Evolutionary conservation across 1,140 invertebrate species (phyloP), one percentile per base, ranked within the genome.

Genomic region (Musca vetustissima): DNA sequence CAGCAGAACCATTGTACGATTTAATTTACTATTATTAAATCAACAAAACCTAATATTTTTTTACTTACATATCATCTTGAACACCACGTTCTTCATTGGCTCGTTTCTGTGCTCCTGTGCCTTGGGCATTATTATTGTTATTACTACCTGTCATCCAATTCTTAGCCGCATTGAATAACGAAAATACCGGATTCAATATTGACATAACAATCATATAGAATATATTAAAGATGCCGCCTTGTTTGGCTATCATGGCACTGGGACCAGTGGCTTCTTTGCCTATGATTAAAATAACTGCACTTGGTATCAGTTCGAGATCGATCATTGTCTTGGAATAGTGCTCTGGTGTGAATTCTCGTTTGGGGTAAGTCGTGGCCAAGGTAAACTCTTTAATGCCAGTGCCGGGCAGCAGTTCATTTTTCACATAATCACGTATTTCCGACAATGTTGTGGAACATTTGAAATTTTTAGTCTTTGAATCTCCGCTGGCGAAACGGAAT

Each of bases 401-500:
- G 0, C 69, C 75, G 1, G 70, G 48, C n/a, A 82, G 21, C 50
- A 83, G 52, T 24, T 79, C 77, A 14, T 68, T 64, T n/a, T 72
- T 71, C 4, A 86, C 77, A 68, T 75, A 83, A 24, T 67, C 66
- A 9, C 77, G 77, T 25, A 81, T 73, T 15, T 78, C 78, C 72
- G 79, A 66, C 72, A 90, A 79, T 43, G 80, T 72, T 72, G 80
- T 79, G 0, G 70, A 65, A 8, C 55, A 64, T 17, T 78, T 70
- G 70, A 86, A 86, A 6, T 83, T 76, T 64, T 84, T 75, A 8
- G 78, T 85, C 53, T 79, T 75, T 4, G 74, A 71, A 1, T 86
- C 87, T 13, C 94, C 94, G 80, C 92, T 90, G 0, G 93, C 91
- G 59, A 95, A 75, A 73, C 92, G 88, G 76, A 97, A 95, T 83